Evolutionary conservation across 1,140 invertebrate species (phyloP), one percentile per base, ranked within the genome.

Genomic region (Pygmarrhopalites habei): DNA sequence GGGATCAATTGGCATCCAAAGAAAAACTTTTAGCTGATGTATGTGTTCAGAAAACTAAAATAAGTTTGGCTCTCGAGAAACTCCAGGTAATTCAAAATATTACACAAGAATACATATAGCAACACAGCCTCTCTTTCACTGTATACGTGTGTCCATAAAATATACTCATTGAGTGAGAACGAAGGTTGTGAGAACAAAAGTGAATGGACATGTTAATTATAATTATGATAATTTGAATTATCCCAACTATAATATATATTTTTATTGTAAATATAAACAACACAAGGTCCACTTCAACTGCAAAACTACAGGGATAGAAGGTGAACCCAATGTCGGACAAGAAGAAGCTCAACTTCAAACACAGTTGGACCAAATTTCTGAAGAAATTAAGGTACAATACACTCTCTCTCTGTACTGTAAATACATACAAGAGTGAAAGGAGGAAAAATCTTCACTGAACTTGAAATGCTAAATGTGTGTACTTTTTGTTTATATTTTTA

Each of bases 11-110:
- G 35, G 85, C 86, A 1, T 78, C 87, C 21, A 82, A 88, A 65
- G 92, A 94, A 72, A 94, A 93, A 76, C 86, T 90, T 73, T 74
- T 91, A 32, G 87, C 86, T 62, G 91, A 95, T 71, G 85, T 92
- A 53, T 82, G 88, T 57, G 90, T 91, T 67, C 91, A 94, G 76
- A 90, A 89, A 74, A 90, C 88, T 0, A 95, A 94, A 78, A 88
- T 96, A 59, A 82, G 82, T 32, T 85, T 95, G 70, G 89, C 92
- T n/a, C 84, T 94, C 62, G 90, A 95, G 73, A 95, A 95, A 77
- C 81, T 96, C 55, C 86, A 90, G 79, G 86, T 87, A 75, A 35
- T 35, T 35, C 32, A 35, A 35, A 35, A 35, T 7, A 35, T 35
- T 15, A 35, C 5, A 35, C 15, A 19, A 10, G n/a, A 47, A 23